Conservation (phyloP, 2,113 vertebrate species). For the Poecilia latipinna region DNA sequence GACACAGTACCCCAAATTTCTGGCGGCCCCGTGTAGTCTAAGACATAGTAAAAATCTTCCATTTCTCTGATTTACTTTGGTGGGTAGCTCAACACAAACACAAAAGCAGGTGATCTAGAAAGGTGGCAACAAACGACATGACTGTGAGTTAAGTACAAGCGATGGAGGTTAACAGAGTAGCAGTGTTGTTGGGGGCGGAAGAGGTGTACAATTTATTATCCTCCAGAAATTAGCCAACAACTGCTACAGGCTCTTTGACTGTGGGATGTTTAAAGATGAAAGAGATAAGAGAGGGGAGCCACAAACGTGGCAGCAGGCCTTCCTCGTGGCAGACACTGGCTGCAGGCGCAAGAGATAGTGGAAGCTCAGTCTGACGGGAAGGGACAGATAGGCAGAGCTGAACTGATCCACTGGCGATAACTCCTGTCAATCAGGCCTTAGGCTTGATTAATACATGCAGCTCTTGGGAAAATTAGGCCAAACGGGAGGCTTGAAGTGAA, state of each 20-base stretch:
- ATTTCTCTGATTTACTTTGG: slow-evolving; percentile 59
- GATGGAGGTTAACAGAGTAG: slow-evolving; percentile 46
- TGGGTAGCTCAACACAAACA: slow-evolving; percentile 64
- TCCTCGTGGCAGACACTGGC: slow-evolving; percentile 69
- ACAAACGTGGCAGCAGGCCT: slow-evolving; percentile 63
- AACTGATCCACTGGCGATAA: slow-evolving; percentile 71
- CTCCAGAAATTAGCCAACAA: slow-evolving; percentile 80
- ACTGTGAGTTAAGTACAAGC: slow-evolving; percentile 47
- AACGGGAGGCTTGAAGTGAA: slow-evolving; percentile 53
- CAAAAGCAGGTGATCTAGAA: slow-evolving; percentile 38
- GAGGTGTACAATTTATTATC: slow-evolving; percentile 71
- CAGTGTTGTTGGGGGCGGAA: slow-evolving; percentile 23
- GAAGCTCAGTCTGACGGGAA: slow-evolving; percentile 66
- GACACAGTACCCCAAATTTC: slow-evolving; percentile 34
- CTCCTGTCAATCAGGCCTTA: slow-evolving; percentile 76
- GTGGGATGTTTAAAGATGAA: slow-evolving; percentile 76
- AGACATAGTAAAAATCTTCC: slow-evolving; percentile 48
- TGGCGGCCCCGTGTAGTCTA: slow-evolving; percentile 36
- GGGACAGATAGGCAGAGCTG: slow-evolving; percentile 60
- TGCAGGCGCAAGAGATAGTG: slow-evolving; percentile 77
- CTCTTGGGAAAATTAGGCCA: slow-evolving; percentile 64
- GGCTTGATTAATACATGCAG: slow-evolving; percentile 71
- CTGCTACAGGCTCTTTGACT: slow-evolving; percentile 75
- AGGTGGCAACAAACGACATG: slow-evolving; percentile 52
- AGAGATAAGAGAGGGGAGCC: slow-evolving; percentile 75